phyloP scores from a whole-genome alignment of 2,113 vertebrate genomes.

The Tragelaphus buxtoni region DNA sequence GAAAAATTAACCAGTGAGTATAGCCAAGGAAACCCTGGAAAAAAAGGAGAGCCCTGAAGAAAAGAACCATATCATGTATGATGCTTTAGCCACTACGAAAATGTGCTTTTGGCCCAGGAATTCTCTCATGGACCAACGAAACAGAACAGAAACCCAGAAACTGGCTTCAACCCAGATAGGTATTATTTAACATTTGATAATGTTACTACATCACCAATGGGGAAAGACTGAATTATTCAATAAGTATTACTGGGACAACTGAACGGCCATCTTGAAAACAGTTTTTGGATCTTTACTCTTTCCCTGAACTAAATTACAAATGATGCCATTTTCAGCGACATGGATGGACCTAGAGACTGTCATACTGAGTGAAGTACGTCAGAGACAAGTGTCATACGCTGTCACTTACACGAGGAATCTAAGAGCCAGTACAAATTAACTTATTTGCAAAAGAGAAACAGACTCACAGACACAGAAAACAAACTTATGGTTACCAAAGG shows the following conservation, averaged over 20 bases:
- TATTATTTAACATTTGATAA: background rate
- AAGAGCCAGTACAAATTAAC: no score
- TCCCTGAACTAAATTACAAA: background rate
- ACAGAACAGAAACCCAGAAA: background rate
- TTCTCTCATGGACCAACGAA: background rate
- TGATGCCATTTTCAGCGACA: background rate
- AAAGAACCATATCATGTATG: background rate
- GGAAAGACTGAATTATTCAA: background rate
- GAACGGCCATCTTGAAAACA: background rate
- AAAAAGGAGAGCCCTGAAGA: background rate
- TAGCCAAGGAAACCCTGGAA: background rate
- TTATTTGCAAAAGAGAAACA: background rate
- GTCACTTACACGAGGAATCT: background rate
- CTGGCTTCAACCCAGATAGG: no score
- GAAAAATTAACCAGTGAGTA: background rate
- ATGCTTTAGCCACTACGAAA: background rate
- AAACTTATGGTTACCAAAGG: background rate
- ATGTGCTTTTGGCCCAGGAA: background rate
- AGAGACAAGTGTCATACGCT: fast-evolving
- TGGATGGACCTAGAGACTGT: background rate
- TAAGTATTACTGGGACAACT: background rate
- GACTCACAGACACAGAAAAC: background rate
- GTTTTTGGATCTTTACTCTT: background rate
- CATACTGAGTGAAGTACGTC: background rate
- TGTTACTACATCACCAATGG: no score